phyloP scores from a whole-genome alignment of 2,113 vertebrate genomes.

The Gopherus evgoodei region DNA sequence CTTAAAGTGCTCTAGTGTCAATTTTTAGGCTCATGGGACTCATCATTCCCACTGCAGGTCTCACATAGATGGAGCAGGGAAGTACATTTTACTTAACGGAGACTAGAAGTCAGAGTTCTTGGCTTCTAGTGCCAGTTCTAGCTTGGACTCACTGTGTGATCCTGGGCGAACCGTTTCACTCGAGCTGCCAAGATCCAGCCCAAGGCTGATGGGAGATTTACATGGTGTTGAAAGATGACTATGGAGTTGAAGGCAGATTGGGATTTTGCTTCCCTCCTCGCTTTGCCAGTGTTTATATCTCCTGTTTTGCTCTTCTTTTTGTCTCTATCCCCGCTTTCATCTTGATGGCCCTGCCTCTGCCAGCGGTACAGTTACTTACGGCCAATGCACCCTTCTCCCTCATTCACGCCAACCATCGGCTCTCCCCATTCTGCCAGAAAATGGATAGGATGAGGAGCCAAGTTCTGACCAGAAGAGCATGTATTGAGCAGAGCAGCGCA shows the following conservation, averaged over 20 bases:
- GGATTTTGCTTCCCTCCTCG: neutral
- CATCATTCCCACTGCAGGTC: neutral
- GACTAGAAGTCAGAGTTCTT: neutral
- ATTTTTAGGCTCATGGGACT: neutral
- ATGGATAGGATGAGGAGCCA: neutral
- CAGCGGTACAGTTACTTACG: neutral
- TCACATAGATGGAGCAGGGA: fast-evolving
- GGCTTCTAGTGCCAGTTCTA: fast-evolving
- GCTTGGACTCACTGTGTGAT: neutral
- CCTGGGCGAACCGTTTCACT: neutral
- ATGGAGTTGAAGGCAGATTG: neutral
- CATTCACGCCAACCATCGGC: neutral
- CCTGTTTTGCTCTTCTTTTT: neutral
- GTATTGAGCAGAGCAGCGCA: neutral
- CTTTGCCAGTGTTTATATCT: neutral
- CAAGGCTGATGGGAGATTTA: neutral
- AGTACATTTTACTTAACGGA: neutral
- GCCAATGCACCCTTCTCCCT: neutral
- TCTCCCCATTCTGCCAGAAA: neutral
- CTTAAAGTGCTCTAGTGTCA: too few relatives aligned
- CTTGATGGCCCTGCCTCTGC: fast-evolving
- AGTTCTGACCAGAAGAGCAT: neutral
- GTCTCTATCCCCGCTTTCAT: neutral
- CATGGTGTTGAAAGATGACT: fast-evolving
- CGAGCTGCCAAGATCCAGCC: neutral